These are phyloP conservation scores for Tenthredo distinguenda DNA, from an alignment of 2,888 invertebrate species.

Conservation along the genomic window DNA sequence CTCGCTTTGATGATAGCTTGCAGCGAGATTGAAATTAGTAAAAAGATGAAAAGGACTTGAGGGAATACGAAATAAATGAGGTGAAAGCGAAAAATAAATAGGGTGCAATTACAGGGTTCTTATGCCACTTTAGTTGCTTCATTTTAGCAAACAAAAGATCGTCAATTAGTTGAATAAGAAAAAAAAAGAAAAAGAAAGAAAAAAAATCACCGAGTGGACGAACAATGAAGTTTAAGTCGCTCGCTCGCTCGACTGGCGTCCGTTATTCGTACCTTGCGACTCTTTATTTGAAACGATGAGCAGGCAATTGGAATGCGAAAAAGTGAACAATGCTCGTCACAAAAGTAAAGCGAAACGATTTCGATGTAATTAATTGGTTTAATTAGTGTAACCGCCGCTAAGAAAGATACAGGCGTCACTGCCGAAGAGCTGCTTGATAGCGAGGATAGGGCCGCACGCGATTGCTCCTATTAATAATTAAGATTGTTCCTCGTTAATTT, in stretches of 20 bases:
- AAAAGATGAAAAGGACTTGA: constrained; percentile 23
- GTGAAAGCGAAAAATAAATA: constrained; percentile 34
- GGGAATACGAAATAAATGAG: constrained; percentile 35
- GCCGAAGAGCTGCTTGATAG: constrained; percentile 31
- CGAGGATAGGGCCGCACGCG: constrained; percentile 21
- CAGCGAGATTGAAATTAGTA: constrained; percentile 21
- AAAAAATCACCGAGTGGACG: constrained; percentile 8
- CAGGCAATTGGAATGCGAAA: constrained; percentile 45
- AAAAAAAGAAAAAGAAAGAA: background rate
- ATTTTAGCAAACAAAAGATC: constrained; percentile 46
- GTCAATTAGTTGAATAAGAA: constrained; percentile 40
- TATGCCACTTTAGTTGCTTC: constrained; percentile 41
- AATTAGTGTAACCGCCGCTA: constrained; percentile 45
- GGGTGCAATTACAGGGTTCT: constrained; percentile 29
- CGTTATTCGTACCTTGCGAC: constrained; percentile 42
- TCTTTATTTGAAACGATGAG: constrained; percentile 50
- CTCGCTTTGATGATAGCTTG: background rate
- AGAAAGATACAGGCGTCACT: constrained; percentile 49
- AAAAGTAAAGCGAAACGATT: constrained; percentile 40
- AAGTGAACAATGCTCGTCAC: constrained; percentile 53
- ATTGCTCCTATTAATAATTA: constrained; percentile 55
- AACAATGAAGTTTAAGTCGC: constrained; percentile 51
- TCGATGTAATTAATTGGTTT: constrained; percentile 51
- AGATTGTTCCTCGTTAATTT: constrained; percentile 55
- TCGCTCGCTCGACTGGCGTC: constrained; percentile 39